phyloP scores from a whole-genome alignment of 1,140 invertebrate species.

The Thaumetopoea pityocampa region DNA sequence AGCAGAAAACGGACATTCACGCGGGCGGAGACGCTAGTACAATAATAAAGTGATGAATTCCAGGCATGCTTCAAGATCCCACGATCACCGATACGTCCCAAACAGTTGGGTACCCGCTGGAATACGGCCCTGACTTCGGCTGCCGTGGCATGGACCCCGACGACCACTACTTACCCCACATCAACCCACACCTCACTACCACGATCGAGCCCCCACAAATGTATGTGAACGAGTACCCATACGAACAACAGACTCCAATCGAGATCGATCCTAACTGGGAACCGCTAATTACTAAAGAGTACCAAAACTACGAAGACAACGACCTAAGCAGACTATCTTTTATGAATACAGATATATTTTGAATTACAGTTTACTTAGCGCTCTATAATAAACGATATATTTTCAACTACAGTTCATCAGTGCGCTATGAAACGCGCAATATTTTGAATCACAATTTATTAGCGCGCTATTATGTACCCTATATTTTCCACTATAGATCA shows the following conservation, averaged over 20 bases:
- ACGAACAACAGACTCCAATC: too few relatives aligned
- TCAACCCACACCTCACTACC: constrained; percentile 52
- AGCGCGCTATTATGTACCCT: too few relatives aligned
- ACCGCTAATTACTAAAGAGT: constrained; percentile 35
- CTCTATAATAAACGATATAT: too few relatives aligned
- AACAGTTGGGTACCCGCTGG: constrained; percentile 25
- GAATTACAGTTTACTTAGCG: constrained; percentile 20
- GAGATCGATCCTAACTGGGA: constrained; percentile 27
- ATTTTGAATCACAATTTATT: too few relatives aligned
- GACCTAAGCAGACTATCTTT: constrained; percentile 33
- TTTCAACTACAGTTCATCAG: too few relatives aligned
- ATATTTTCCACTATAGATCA: too few relatives aligned
- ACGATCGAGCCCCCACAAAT: constrained; percentile 8
- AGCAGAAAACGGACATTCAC: too few relatives aligned
- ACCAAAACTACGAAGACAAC: constrained; percentile 25
- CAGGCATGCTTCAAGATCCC: too few relatives aligned
- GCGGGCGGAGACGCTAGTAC: too few relatives aligned
- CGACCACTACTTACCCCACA: constrained; percentile 51
- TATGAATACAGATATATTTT: constrained; percentile 48
- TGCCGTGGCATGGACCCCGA: constrained; percentile 34
- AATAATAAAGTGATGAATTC: too few relatives aligned
- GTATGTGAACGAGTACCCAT: not conserved
- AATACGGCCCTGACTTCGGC: constrained; percentile 59
- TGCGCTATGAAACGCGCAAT: too few relatives aligned
- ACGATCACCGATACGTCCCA: too few relatives aligned